These are phyloP conservation scores for Nymphicus hollandicus DNA, from an alignment of 2,113 vertebrate species.

Conservation along the genomic window DNA sequence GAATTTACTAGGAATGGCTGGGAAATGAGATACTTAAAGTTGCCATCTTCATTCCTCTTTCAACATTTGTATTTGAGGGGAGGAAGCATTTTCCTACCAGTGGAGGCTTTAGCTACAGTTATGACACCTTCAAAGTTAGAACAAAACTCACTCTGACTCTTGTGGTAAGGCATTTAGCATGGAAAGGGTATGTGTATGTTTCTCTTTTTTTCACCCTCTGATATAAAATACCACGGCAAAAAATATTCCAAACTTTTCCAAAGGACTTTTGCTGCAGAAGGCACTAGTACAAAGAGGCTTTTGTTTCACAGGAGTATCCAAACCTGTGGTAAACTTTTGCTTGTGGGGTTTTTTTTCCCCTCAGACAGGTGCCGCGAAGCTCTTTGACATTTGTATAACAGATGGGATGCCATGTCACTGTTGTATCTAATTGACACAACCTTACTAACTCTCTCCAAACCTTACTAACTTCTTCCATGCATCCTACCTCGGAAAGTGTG, in stretches of 20 bases:
- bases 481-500: neutral
- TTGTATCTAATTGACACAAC: conserved; percentile 40
- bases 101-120: neutral
- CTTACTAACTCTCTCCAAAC: neutral
- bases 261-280: neutral
- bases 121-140: neutral
- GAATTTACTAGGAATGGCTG: neutral
- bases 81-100: neutral
- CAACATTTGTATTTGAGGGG: neutral
- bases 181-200: neutral
- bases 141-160: neutral
- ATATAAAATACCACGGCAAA: conserved; percentile 22
- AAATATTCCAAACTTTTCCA: conserved; percentile 50
- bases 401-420: conserved; percentile 67
- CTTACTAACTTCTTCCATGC: neutral
- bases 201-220: neutral
- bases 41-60: neutral
- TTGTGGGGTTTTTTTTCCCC: neutral
- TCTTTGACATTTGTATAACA: conserved; percentile 73
- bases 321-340: conserved; percentile 50
- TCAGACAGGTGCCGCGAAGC: conserved; percentile 64
- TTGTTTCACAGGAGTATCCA: conserved; percentile 63
- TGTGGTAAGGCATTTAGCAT: neutral
- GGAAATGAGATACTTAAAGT: neutral
- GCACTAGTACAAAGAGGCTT: conserved; percentile 36